phyloP scores from a whole-genome alignment of 92 coral and sea anemone species.

The Epizoanthus rinbou region DNA sequence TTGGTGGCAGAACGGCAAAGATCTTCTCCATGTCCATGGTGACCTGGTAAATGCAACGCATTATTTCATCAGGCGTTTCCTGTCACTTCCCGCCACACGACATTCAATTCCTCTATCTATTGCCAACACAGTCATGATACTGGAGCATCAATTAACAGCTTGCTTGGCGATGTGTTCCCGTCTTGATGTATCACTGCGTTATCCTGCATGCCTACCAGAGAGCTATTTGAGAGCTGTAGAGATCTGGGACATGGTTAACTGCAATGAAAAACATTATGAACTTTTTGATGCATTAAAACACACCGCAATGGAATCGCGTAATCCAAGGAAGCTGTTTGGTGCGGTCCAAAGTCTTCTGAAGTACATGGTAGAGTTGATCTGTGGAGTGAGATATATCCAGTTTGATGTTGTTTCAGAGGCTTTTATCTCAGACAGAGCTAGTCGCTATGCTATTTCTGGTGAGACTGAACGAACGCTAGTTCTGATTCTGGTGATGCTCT shows the following conservation, averaged over 20 bases:
- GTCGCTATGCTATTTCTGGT: conserved; percentile 39
- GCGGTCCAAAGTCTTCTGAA: conserved; percentile 37
- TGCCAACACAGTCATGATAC: conserved; percentile 69
- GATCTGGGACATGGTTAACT: conserved; percentile 58
- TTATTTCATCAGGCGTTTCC: conserved; percentile 62
- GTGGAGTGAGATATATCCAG: conserved; percentile 30
- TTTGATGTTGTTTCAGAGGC: conserved; percentile 69
- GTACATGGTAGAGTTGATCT: conserved; percentile 58
- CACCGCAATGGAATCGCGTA: background rate
- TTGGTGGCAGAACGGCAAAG: conserved; percentile 75
- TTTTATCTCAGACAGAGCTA: background rate
- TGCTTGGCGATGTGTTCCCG: conserved; percentile 66
- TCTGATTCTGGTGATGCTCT: conserved; percentile 82
- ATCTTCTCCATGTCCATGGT: conserved; percentile 48
- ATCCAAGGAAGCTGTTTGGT: conserved; percentile 7
- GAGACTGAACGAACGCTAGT: conserved; percentile 83
- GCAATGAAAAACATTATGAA: conserved; percentile 34
- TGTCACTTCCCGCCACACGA: conserved; percentile 65
- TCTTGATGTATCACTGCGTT: conserved; percentile 22
- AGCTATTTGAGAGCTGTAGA: conserved; percentile 65
- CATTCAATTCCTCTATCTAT: conserved; percentile 62
- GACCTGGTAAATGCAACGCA: conserved; percentile 66
- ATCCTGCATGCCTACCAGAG: conserved; percentile 61
- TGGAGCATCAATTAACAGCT: conserved; percentile 72
- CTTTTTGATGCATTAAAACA: conserved; percentile 56